These are phyloP conservation scores for Eugnorisma glareosa DNA, from an alignment of 2,888 invertebrate species.

Conservation along the genomic window DNA sequence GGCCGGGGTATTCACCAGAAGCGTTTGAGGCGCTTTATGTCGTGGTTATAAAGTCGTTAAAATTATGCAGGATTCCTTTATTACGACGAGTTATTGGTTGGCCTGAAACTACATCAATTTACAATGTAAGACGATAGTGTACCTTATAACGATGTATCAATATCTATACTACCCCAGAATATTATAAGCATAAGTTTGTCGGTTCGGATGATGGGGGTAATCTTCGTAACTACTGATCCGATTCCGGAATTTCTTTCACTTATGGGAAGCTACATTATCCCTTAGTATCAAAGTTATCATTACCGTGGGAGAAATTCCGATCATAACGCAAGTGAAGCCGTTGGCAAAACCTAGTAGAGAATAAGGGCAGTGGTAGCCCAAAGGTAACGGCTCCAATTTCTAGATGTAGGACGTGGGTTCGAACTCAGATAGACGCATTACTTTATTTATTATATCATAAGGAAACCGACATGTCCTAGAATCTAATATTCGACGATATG, in stretches of 20 bases:
- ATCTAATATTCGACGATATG: background rate
- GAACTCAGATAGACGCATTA: background rate
- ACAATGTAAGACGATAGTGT: background rate
- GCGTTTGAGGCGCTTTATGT: constrained; percentile 44
- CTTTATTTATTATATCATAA: background rate
- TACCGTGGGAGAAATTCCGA: background rate
- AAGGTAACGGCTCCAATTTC: background rate
- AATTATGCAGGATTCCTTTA: constrained; percentile 46
- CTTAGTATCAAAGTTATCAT: background rate
- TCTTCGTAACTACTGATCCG: background rate
- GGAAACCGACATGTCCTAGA: background rate
- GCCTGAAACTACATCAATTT: constrained; percentile 17
- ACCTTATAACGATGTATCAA: background rate
- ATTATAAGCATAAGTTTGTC: background rate
- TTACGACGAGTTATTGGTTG: constrained; percentile 29
- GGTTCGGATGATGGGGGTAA: background rate
- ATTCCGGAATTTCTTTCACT: background rate
- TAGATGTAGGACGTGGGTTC: background rate
- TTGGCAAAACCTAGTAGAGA: background rate
- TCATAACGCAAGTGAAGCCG: background rate
- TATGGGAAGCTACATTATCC: background rate
- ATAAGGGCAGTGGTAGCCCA: background rate
- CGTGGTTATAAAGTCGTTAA: constrained; percentile 58
- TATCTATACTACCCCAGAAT: background rate
- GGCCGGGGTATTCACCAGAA: constrained; percentile 35